Evolutionary conservation across 2,797 vertebrate species (phyloP).

Genomic region (Sebastiscus albofasciatus): DNA sequence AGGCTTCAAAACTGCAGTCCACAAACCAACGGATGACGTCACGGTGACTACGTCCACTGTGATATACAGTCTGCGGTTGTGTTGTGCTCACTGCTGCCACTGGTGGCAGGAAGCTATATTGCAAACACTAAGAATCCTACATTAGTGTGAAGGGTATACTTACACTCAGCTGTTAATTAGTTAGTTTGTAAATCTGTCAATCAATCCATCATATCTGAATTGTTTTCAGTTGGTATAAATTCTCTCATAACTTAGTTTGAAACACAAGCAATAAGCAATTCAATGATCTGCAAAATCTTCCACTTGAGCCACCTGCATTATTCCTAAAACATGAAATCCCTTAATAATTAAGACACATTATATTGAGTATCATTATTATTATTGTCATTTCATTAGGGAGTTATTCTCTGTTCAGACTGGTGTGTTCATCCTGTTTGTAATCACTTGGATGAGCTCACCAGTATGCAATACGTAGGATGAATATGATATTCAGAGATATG

Average conservation of each 20-base stretch:
- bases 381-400: neutral
- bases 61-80: too few relatives aligned
- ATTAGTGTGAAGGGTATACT: neutral
- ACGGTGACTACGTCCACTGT: too few relatives aligned
- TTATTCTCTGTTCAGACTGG: neutral
- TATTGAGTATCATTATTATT: neutral
- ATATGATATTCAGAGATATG: neutral
- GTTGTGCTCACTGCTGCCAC: neutral
- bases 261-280: neutral
- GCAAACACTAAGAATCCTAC: neutral
- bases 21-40: too few relatives aligned
- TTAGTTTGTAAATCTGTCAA: neutral
- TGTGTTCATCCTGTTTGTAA: constrained; percentile 24
- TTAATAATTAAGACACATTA: constrained; percentile 10
- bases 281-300: neutral
- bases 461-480: neutral
- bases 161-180: neutral
- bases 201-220: neutral
- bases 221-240: neutral
- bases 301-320: neutral
- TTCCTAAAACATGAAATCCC: neutral
- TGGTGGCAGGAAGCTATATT: neutral
- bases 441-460: constrained; percentile 17
- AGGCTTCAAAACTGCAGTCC: too few relatives aligned
- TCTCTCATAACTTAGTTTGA: neutral